Evolutionary conservation across 1,140 invertebrate genomes (phyloP).

Genomic region (Mylabris phalerata): DNA sequence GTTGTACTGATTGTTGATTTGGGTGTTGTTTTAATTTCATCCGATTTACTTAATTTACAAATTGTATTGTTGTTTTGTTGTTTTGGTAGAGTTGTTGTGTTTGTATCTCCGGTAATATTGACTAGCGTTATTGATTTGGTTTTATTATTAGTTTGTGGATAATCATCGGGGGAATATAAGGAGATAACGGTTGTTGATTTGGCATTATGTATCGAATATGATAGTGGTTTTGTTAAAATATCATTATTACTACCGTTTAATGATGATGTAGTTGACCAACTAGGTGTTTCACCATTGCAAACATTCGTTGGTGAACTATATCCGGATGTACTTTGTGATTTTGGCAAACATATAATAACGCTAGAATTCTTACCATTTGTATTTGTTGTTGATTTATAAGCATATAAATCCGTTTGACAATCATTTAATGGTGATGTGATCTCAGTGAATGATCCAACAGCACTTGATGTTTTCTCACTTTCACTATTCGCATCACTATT

Average conservation of each 20-base stretch:
- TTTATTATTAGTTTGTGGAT: slow-evolving; percentile 18
- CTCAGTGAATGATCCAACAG: slow-evolving; percentile 38
- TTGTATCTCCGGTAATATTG: slow-evolving; percentile 33
- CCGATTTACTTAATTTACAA: neutral
- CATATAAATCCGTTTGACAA: slow-evolving; percentile 29
- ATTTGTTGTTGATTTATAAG: slow-evolving; percentile 28
- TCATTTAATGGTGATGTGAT: slow-evolving; percentile 36
- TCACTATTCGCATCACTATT: slow-evolving; percentile 36
- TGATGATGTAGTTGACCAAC: slow-evolving; percentile 41
- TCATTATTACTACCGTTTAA: slow-evolving; percentile 39
- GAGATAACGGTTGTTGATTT: slow-evolving; percentile 40
- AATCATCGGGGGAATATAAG: slow-evolving; percentile 26
- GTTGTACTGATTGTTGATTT: neutral
- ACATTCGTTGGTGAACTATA: slow-evolving; percentile 42
- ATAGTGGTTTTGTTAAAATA: slow-evolving; percentile 28
- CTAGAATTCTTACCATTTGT: slow-evolving; percentile 38
- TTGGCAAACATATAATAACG: slow-evolving; percentile 33
- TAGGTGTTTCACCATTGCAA: slow-evolving; percentile 29
- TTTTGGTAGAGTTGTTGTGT: neutral
- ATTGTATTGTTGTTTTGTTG: neutral
- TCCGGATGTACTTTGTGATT: slow-evolving; percentile 44
- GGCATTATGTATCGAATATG: slow-evolving; percentile 39
- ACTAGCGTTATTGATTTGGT: slow-evolving; percentile 40
- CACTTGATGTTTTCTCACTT: slow-evolving; percentile 41
- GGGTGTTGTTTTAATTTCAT: neutral